A percentile compares a stretch with the other conserved stretches of the same genome.
These are phyloP conservation scores for Machaerirhynchus nigripectus DNA, from an alignment of 2,113 vertebrate genomes.

Conservation along the genomic window DNA sequence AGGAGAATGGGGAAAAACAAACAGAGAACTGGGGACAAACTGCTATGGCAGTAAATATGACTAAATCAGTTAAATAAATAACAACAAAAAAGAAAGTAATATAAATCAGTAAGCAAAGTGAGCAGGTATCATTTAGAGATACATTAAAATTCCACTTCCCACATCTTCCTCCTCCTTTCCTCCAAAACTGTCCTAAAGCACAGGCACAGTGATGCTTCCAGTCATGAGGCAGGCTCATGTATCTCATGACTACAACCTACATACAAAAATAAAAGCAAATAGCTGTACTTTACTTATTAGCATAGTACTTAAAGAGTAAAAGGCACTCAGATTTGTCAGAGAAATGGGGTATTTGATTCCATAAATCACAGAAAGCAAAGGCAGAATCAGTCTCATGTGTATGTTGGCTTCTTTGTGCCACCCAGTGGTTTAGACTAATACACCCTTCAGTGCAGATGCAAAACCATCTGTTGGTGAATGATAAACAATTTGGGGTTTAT, in stretches of 20 bases:
- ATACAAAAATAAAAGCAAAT: background rate
- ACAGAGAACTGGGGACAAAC: background rate
- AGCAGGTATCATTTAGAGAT: background rate
- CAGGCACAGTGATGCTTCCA: background rate
- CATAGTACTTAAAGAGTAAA: background rate
- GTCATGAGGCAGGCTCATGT: background rate
- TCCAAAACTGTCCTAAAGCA: background rate
- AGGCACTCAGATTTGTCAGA: background rate
- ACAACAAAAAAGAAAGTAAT: background rate
- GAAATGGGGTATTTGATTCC: fast-evolving
- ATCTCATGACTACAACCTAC: background rate
- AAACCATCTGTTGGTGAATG: background rate
- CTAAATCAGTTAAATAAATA: background rate
- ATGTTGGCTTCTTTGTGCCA: background rate
- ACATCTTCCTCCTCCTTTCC: background rate
- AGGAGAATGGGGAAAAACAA: background rate
- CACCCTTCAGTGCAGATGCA: background rate
- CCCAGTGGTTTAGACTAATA: background rate
- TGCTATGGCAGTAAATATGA: background rate
- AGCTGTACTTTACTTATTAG: background rate
- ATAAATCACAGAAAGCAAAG: background rate
- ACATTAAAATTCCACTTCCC: background rate
- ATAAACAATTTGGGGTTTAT: background rate
- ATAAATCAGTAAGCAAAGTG: background rate
- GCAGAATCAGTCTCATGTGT: background rate